A percentile compares a stretch with the other conserved stretches of the same genome.
These are phyloP conservation scores for Thryonomys swinderianus DNA, from an alignment of 2,113 vertebrate species.

Conservation along the genomic window DNA sequence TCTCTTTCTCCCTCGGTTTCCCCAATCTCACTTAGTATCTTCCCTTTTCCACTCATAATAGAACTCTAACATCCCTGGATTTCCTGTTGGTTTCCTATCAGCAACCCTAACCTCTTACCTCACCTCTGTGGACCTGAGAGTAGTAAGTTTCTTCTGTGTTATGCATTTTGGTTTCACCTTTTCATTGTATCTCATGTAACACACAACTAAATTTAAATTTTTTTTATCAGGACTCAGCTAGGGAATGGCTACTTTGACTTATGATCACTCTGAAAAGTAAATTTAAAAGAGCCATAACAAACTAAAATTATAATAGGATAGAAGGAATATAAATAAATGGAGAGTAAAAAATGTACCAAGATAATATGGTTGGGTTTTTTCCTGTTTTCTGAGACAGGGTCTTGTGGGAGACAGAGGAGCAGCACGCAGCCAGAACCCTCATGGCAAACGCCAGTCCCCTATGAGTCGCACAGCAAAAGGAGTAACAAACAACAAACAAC, in stretches of 20 bases:
- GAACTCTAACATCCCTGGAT: not conserved
- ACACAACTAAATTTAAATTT: not conserved
- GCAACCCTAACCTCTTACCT: not conserved
- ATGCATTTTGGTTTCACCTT: not conserved
- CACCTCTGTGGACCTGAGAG: not conserved
- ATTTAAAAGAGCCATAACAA: not conserved
- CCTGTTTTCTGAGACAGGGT: too few relatives aligned
- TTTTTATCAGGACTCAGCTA: not conserved
- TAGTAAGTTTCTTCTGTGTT: not conserved
- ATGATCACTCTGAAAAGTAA: not conserved
- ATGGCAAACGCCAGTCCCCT: too few relatives aligned
- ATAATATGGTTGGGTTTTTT: too few relatives aligned
- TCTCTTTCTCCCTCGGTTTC: too few relatives aligned
- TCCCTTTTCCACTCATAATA: not conserved
- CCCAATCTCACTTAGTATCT: not conserved
- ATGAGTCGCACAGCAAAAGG: too few relatives aligned
- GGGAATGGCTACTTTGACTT: not conserved
- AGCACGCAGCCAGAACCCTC: too few relatives aligned
- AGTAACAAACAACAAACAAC: too few relatives aligned
- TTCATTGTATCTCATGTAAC: not conserved
- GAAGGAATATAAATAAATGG: not conserved
- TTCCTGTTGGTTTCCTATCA: not conserved
- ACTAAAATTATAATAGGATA: not conserved
- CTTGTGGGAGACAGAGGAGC: too few relatives aligned
- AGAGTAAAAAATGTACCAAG: not conserved